Conservation (phyloP, 2,797 vertebrate genomes). For the Eremophila alpestris region DNA sequence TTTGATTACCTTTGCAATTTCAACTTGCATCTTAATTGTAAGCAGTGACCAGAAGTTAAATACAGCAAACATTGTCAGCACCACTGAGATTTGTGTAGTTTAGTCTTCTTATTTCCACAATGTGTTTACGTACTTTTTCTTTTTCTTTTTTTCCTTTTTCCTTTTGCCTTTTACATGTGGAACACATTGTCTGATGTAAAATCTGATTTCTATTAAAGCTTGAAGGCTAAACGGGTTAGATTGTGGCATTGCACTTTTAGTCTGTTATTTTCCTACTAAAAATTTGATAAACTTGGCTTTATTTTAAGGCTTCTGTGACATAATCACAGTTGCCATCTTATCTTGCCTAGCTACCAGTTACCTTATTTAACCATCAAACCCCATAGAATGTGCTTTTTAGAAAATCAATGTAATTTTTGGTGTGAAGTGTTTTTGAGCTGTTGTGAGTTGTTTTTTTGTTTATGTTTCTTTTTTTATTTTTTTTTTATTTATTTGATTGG, state of each 20-base stretch:
- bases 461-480: rapidly evolving
- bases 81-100: not conserved
- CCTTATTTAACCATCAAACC: not conserved
- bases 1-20: slow-evolving; percentile 39
- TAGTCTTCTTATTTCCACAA: not conserved
- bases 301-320: not conserved
- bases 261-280: not conserved
- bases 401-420: not conserved
- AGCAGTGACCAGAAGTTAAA: not conserved
- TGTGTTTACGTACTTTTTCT: not conserved
- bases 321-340: not conserved
- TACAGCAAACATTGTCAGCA: not conserved
- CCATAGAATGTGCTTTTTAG: not conserved
- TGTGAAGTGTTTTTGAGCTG: rapidly evolving
- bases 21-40: slow-evolving; percentile 25
- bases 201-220: not conserved
- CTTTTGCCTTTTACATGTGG: not conserved
- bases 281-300: not conserved
- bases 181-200: not conserved
- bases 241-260: not conserved
- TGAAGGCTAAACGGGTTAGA: not conserved
- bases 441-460: not conserved
- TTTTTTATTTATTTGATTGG: not conserved
- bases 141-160: not conserved
- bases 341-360: not conserved